Conservation (phyloP, 37 sponge, comb jelly and placozoan genomes). For the Bolinopsis microptera region DNA sequence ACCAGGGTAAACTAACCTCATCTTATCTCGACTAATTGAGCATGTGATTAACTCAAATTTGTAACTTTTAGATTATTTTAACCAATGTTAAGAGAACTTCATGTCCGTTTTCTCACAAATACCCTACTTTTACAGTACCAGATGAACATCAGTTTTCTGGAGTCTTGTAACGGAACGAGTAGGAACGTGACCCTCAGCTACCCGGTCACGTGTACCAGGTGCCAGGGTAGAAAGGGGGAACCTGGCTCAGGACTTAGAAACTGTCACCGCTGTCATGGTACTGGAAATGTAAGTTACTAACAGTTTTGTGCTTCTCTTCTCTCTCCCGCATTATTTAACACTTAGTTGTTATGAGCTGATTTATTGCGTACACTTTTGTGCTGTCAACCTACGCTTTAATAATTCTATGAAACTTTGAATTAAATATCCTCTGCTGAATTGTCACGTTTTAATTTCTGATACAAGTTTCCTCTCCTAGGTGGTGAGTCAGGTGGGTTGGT, state of each 20-base stretch:
- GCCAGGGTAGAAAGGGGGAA: slow-evolving; percentile 57
- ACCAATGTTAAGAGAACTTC: no score
- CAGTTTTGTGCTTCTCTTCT: no score
- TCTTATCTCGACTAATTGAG: not conserved
- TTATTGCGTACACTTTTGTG: no score
- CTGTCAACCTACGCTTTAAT: no score
- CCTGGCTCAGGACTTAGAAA: slow-evolving; percentile 47
- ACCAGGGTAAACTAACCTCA: not conserved
- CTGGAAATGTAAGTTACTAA: slow-evolving; percentile 53
- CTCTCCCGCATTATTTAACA: no score
- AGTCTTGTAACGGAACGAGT: slow-evolving; percentile 6
- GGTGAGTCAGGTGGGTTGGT: slow-evolving; percentile 65
- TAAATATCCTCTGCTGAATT: no score
- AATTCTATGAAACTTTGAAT: no score
- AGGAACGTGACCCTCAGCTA: slow-evolving; percentile 30
- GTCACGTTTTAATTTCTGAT: no score
- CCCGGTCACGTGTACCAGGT: slow-evolving; percentile 27
- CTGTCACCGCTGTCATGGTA: slow-evolving; percentile 36
- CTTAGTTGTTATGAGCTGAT: no score
- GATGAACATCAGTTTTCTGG: slow-evolving; percentile 53
- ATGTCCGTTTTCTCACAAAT: not conserved
- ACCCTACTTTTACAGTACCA: not conserved
- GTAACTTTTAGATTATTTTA: not conserved
- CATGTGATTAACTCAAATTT: no score
- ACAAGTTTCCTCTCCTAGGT: slow-evolving; percentile 12